These are phyloP conservation scores for Parasteatoda tepidariorum DNA, from an alignment of 1,140 invertebrate genomes.

Conservation along the genomic window DNA sequence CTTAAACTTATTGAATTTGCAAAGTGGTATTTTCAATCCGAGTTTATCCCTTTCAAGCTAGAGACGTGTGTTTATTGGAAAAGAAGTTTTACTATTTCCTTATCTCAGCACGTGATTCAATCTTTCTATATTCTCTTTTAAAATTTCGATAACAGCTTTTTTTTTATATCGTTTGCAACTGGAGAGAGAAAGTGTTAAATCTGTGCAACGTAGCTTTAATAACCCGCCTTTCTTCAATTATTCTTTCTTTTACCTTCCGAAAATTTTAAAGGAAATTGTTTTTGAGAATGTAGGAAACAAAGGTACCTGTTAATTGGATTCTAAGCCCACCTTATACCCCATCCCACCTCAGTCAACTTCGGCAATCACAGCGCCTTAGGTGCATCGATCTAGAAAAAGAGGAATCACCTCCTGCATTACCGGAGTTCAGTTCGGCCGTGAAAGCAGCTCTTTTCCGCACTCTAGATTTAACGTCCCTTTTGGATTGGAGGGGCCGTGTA, in stretches of 20 bases:
- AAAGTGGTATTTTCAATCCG: conserved; percentile 38
- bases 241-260: not conserved
- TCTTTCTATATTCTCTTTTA: conserved; percentile 13
- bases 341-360: not conserved
- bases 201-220: conserved; percentile 5
- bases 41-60: conserved; percentile 14
- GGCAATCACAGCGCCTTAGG: conserved; percentile 21
- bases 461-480: not conserved
- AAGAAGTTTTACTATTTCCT: conserved; percentile 1
- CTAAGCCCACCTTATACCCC: not conserved
- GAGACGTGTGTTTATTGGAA: conserved; percentile 40
- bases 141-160: conserved; percentile 26
- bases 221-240: conserved; percentile 47
- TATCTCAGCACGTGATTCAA: conserved; percentile 18
- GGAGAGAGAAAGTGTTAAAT: not conserved
- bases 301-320: conserved; percentile 53
- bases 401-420: conserved; percentile 15
- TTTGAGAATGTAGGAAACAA: conserved; percentile 29
- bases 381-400: conserved; percentile 47
- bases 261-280: conserved; percentile 44
- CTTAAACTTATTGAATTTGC: conserved; percentile 17
- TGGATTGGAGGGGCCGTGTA: not conserved
- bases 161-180: conserved; percentile 9
- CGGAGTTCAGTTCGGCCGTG: conserved; percentile 7
- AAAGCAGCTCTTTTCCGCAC: conserved; percentile 8